Evolutionary conservation across 2,888 invertebrate species (phyloP).

Genomic region (Cephus sareptanus): DNA sequence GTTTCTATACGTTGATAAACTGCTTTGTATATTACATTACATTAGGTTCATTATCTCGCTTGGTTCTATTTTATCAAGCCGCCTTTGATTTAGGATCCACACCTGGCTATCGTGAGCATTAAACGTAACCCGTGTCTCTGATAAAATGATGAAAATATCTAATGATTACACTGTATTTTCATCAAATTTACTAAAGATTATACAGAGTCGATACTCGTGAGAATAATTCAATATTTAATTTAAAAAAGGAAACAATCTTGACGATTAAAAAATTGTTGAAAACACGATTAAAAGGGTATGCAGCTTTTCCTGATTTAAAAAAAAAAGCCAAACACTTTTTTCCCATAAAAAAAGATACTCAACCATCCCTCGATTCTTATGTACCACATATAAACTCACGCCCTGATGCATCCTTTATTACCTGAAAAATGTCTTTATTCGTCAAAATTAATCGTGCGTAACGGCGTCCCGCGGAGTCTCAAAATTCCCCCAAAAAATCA

Average conservation of each 20-base stretch:
- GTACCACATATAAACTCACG: constrained; percentile 36
- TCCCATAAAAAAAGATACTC: background rate
- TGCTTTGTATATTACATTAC: constrained; percentile 33
- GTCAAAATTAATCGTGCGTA: constrained; percentile 57
- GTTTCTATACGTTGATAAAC: constrained; percentile 34
- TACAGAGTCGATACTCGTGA: background rate
- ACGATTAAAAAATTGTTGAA: background rate
- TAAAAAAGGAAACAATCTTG: background rate
- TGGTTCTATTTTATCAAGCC: background rate
- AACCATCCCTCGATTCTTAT: constrained; percentile 12
- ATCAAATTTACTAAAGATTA: background rate
- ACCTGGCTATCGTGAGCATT: constrained; percentile 5
- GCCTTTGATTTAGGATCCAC: constrained; percentile 12
- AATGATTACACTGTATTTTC: no score
- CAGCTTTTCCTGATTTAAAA: background rate
- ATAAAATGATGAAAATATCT: background rate
- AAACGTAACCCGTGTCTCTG: background rate
- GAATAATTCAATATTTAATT: background rate
- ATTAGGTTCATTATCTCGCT: constrained; percentile 33
- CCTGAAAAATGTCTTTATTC: constrained; percentile 52
- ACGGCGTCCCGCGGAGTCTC: constrained; percentile 29
- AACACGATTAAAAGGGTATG: no score
- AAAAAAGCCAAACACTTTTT: background rate
- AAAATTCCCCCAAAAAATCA: background rate
- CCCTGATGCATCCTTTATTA: constrained; percentile 59